Evolutionary conservation across 2,888 invertebrate genomes (phyloP).

Genomic region (Druceiella hillmani): DNA sequence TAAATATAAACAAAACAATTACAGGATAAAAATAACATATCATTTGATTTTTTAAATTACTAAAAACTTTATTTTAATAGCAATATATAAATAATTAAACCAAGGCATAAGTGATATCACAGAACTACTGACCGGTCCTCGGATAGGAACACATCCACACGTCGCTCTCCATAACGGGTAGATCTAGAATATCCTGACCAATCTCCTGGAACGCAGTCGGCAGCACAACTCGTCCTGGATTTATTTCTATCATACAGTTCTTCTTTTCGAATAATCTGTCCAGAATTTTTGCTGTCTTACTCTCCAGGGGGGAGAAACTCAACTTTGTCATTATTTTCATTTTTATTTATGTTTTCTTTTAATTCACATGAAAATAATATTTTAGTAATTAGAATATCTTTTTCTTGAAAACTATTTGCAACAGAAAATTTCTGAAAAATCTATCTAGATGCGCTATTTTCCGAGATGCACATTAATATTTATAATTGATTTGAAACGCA

Average conservation of each 20-base stretch:
- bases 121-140: conserved; percentile 67
- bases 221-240: conserved; percentile 65
- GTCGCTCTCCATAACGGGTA: conserved; percentile 69
- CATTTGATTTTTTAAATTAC: no score
- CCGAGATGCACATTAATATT: no score
- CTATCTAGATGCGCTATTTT: no score
- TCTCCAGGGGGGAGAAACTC: conserved; percentile 55
- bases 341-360: conserved; percentile 22
- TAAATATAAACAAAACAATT: no score
- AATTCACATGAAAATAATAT: no score
- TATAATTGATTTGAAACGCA: no score
- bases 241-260: conserved; percentile 65
- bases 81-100: conserved; percentile 1
- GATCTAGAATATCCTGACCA: conserved; percentile 63
- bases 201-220: conserved; percentile 64
- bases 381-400: no score
- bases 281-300: conserved; percentile 52
- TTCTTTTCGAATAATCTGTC: conserved; percentile 64
- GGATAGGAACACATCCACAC: conserved; percentile 87
- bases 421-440: no score
- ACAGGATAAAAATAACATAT: no score
- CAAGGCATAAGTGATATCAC: not conserved
- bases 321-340: conserved; percentile 41
- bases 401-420: no score
- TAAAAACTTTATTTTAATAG: no score